phyloP scores from a whole-genome alignment of 1,140 invertebrate genomes.

The Drosophila pallidifrons region DNA sequence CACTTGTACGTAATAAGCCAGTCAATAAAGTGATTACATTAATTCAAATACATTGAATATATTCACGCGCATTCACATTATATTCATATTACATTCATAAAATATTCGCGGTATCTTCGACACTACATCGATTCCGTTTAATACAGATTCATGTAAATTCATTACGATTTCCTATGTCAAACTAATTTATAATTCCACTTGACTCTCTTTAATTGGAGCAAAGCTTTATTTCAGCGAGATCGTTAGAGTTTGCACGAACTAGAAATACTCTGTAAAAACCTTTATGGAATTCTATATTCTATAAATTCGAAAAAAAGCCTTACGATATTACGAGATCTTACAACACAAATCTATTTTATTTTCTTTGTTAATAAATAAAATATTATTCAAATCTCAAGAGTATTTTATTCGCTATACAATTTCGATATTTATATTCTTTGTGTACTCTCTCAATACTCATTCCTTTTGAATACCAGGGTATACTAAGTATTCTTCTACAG shows the following conservation, averaged over 20 bases:
- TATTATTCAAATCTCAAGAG: too few species aligned
- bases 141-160: not conserved
- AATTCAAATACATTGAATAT: conserved; percentile 2
- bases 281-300: too few species aligned
- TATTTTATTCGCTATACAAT: too few species aligned
- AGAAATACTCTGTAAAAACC: not conserved
- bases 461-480: not conserved
- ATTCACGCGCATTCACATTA: conserved; percentile 1
- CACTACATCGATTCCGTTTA: conserved; percentile 3
- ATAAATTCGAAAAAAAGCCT: too few species aligned
- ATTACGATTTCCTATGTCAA: conserved; percentile 9
- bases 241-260: not conserved
- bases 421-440: not conserved
- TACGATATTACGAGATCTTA: too few species aligned
- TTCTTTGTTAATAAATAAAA: too few species aligned
- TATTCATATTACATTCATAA: conserved; percentile 5
- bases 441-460: not conserved
- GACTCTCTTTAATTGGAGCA: not conserved
- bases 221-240: not conserved
- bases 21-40: conserved; percentile 28
- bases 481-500: conserved; percentile 1
- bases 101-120: not conserved
- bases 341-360: too few species aligned
- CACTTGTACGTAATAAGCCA: conserved; percentile 10
- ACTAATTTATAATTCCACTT: conserved; percentile 12